Conservation (phyloP, 2,888 invertebrate genomes). For the Dryocosmus kuriphilus region DNA sequence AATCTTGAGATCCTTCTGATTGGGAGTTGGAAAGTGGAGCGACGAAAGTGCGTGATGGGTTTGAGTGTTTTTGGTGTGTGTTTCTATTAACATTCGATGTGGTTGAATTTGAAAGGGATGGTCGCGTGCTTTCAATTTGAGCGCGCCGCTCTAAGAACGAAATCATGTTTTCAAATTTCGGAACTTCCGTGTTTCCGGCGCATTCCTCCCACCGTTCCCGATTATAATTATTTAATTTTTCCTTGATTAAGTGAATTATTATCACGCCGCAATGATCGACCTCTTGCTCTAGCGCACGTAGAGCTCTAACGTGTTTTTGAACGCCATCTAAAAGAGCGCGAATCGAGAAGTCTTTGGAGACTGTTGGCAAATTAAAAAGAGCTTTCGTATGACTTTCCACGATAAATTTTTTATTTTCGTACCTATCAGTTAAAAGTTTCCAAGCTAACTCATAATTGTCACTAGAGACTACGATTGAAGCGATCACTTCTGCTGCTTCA, state of each 20-base stretch:
- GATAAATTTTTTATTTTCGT: conserved; percentile 9
- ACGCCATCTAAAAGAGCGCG: conserved; percentile 12
- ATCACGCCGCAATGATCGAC: not conserved
- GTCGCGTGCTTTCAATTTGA: not conserved
- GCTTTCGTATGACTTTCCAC: not conserved
- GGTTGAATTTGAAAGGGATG: not conserved
- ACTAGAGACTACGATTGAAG: not conserved
- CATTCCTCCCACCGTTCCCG: not conserved
- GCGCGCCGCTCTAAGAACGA: not conserved
- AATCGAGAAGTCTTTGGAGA: conserved; percentile 12
- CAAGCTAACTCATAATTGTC: not conserved
- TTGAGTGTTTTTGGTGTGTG: not conserved
- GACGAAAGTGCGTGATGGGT: not conserved
- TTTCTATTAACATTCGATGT: not conserved
- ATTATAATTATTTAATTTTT: not conserved
- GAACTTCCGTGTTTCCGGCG: not conserved
- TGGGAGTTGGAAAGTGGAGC: not conserved
- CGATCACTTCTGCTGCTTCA: not conserved
- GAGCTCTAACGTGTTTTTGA: conserved; percentile 18
- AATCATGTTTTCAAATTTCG: not conserved
- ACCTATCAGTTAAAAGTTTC: conserved; percentile 7
- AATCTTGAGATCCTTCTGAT: not conserved
- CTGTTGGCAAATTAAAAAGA: conserved; percentile 11
- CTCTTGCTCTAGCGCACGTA: conserved; percentile 14
- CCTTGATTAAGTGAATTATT: not conserved